Evolutionary conservation across 2,888 invertebrate species (phyloP).

Genomic region (Ophraella communa): DNA sequence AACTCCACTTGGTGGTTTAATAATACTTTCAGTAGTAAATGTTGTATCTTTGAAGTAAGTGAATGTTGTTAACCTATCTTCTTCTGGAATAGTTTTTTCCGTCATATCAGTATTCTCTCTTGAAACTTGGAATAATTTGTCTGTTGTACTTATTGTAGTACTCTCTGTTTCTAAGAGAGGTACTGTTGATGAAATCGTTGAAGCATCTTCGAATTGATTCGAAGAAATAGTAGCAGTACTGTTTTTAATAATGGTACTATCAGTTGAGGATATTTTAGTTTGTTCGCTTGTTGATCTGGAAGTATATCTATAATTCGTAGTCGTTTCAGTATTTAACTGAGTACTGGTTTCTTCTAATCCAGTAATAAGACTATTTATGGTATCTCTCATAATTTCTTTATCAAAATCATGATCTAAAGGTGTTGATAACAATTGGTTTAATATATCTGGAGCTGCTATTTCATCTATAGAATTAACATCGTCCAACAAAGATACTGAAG

Average conservation of each 20-base stretch:
- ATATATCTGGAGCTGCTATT: constrained; percentile 13
- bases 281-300: neutral
- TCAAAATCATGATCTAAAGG: neutral
- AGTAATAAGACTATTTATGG: neutral
- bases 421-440: constrained; percentile 13
- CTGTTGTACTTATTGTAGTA: constrained; percentile 19
- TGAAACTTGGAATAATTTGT: neutral
- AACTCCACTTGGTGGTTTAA: neutral
- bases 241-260: neutral
- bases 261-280: neutral
- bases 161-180: neutral
- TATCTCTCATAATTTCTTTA: neutral
- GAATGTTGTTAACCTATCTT: constrained; percentile 14
- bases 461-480: constrained; percentile 14
- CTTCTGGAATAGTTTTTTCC: neutral
- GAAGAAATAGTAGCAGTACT: constrained; percentile 2
- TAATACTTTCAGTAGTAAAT: constrained; percentile 1
- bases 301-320: neutral
- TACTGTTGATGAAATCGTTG: constrained; percentile 6
- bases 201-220: constrained; percentile 20
- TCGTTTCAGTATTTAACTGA: neutral
- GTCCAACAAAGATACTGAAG: constrained; percentile 1
- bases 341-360: neutral
- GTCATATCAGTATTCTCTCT: neutral
- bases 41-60: constrained; percentile 9